Evolutionary conservation across 2,113 vertebrate genomes (phyloP).

Genomic region (Nymphicus hollandicus): DNA sequence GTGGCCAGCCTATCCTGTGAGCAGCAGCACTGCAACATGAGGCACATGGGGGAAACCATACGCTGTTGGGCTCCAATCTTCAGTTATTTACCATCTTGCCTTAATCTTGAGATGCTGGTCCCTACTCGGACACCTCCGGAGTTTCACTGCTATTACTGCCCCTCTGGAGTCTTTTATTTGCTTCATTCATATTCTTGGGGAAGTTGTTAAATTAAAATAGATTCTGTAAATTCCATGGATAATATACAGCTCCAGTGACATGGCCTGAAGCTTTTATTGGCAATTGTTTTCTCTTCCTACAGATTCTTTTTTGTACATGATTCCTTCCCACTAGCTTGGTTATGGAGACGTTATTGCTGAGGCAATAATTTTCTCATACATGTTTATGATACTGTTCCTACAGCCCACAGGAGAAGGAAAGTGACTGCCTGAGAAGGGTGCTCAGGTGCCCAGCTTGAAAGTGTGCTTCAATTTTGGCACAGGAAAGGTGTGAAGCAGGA

Average conservation of each 20-base stretch:
- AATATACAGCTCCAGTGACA: background rate
- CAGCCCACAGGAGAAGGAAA: background rate
- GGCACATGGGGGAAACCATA: background rate
- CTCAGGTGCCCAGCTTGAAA: background rate
- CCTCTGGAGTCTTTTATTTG: background rate
- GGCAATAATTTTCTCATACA: background rate
- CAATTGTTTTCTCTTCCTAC: background rate
- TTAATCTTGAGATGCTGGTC: background rate
- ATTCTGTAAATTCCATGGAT: background rate
- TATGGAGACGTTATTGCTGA: background rate
- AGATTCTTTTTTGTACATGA: background rate
- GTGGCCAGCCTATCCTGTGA: background rate
- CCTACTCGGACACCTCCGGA: fast-evolving
- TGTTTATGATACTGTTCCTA: background rate
- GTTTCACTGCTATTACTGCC: background rate
- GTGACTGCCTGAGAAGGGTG: fast-evolving
- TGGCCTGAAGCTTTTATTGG: background rate
- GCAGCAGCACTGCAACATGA: background rate
- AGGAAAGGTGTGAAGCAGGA: background rate
- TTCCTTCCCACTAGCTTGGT: background rate
- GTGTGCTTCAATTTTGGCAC: background rate
- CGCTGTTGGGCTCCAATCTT: fast-evolving
- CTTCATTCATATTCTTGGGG: background rate
- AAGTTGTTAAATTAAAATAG: background rate
- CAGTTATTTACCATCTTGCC: background rate